Percentiles rank a stretch among this genome's conserved stretches.
phyloP scores from a whole-genome alignment of 2,888 invertebrate genomes.

The Halocaridina rubra region DNA sequence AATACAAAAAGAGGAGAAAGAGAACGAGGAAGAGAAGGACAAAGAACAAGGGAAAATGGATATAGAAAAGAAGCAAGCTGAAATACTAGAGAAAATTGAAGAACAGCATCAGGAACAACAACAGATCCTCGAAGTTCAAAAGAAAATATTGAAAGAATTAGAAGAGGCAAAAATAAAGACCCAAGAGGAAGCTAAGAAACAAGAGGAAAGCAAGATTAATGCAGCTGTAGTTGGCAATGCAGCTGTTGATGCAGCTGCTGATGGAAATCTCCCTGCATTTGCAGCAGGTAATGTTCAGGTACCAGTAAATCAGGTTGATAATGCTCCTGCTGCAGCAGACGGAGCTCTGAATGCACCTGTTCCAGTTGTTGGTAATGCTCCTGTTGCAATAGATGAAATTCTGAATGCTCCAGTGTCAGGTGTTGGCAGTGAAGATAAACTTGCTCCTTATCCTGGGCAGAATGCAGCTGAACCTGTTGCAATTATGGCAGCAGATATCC shows the following conservation, averaged over 20 bases:
- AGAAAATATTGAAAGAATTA: slow-evolving; percentile 60
- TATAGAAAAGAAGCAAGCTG: slow-evolving; percentile 50
- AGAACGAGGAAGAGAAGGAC: slow-evolving; percentile 24
- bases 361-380: not conserved
- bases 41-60: slow-evolving; percentile 9
- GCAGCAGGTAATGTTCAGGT: not conserved
- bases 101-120: slow-evolving; percentile 61
- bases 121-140: slow-evolving; percentile 58
- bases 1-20: slow-evolving; percentile 58
- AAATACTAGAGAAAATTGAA: slow-evolving; percentile 58
- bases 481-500: not conserved
- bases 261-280: no score
- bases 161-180: slow-evolving; percentile 52
- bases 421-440: not conserved
- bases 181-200: not conserved
- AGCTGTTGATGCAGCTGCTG: not conserved
- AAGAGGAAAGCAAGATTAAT: not conserved
- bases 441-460: not conserved
- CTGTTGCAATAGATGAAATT: not conserved
- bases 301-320: not conserved
- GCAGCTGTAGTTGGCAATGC: not conserved
- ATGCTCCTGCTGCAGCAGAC: not conserved
- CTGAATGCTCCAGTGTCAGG: not conserved
- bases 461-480: no score
- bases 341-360: no score